Conservation (phyloP, 2,888 invertebrate genomes). For the Biston betularia region DNA sequence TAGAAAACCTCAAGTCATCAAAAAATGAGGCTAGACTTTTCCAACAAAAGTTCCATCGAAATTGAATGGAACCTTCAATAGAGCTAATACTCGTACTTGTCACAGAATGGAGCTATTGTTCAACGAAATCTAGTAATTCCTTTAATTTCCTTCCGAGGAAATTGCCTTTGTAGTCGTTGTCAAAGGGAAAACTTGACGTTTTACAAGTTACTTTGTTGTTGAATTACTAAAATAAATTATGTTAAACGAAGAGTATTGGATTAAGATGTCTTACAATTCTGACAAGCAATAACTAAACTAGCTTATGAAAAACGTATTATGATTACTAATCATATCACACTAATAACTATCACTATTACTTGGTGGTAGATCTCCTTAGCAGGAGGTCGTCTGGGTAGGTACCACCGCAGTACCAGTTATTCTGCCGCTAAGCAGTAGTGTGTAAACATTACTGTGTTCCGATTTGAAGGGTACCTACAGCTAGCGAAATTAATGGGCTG, state of each 20-base stretch:
- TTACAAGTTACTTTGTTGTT: constrained; percentile 44
- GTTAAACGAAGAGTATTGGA: background rate
- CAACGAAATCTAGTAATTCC: constrained; percentile 58
- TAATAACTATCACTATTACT: too few species aligned
- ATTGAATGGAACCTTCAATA: constrained; percentile 47
- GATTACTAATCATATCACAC: too few species aligned
- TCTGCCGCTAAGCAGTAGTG: too few species aligned
- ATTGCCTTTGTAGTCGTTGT: constrained; percentile 65
- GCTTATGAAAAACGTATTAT: too few species aligned
- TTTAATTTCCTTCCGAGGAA: constrained; percentile 75
- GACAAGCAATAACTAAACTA: too few species aligned
- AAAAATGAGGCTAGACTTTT: constrained; percentile 13
- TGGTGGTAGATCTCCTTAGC: too few species aligned
- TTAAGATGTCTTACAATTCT: too few species aligned
- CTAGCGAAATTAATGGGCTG: too few species aligned
- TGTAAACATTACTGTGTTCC: too few species aligned
- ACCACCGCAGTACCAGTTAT: too few species aligned
- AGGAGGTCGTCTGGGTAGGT: too few species aligned
- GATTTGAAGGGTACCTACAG: too few species aligned
- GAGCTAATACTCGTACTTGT: constrained; percentile 49
- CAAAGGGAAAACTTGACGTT: constrained; percentile 50
- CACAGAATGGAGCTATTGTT: constrained; percentile 60
- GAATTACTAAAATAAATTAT: constrained; percentile 27
- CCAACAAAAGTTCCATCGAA: constrained; percentile 19
- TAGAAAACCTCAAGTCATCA: constrained; percentile 21